Base-by-base conservation (phyloP, 2,888 invertebrate species). In the Noctua janthe region DNA sequence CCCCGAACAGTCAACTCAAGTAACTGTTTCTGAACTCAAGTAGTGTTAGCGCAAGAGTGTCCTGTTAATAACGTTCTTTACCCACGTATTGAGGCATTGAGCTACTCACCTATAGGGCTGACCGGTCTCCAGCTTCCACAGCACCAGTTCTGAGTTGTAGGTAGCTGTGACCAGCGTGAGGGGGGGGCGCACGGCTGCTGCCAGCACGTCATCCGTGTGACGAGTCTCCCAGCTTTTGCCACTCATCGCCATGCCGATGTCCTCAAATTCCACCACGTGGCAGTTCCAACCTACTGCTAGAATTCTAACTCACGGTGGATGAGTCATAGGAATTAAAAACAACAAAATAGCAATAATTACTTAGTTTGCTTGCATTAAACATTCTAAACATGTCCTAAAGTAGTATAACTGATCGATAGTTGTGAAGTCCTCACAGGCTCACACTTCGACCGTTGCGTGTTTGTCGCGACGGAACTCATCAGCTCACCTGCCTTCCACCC, bases 71-170 rank as follows among this genome's bases (percentile, higher is more conserved):
- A 43, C 6, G 1, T 35, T 29, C 17, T 62, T 7, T 39, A 23
- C 8, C 2, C 8, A 35, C 1, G 1, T 29, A 1, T 39, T 56
- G 47, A 47, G 10, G 47, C 15, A 13, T 7, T 13, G 6, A 47
- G 17, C 20, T 64, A n/a, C 39, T 29, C 56, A 96, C 92, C 97
- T 96, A 92, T 98, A 98, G 0, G 98, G 98, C 92, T 98, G 98
- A 0, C 98, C 98, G 0, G 98, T 98, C 94, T 98, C 98, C 78
- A 98, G 95, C 87, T 98, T 97, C 99, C 99, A 99, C 87, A 99
- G 97, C 47, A 99, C 96, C 72, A 99, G 96, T 94, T 98, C 98
- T 0, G 99, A 99, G 89, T 98, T 98, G 93, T 98, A 98, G 20
- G 98, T 98, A 85, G 97, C 97, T 3, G 99, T 99, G 66, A 98